Evolutionary conservation across 2,888 invertebrate species (phyloP).

Genomic region (Ecliptopera silaceata): DNA sequence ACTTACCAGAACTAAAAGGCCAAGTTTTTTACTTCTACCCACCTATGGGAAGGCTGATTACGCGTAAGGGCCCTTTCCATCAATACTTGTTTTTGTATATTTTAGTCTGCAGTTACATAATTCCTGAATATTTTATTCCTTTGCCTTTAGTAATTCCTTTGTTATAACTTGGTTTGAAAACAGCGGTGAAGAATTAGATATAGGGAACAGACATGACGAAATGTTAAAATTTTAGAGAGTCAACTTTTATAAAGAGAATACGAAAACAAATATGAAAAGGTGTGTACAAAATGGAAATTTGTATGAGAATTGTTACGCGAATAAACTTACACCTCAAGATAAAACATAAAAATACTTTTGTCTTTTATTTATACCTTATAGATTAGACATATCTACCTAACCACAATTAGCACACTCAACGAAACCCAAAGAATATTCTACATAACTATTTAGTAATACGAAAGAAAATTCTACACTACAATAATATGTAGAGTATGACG

Average conservation of each 20-base stretch:
- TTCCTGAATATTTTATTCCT: conserved; percentile 73
- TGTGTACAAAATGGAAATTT: conserved; percentile 83
- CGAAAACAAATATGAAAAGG: conserved; percentile 78
- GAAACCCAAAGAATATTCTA: too few relatives aligned
- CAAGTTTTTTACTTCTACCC: conserved; percentile 48
- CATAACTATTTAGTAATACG: too few relatives aligned
- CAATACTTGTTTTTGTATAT: conserved; percentile 69
- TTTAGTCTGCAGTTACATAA: conserved; percentile 68
- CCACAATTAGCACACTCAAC: too few relatives aligned
- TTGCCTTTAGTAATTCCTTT: conserved; percentile 73
- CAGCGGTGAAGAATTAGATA: conserved; percentile 79
- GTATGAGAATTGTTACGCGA: conserved; percentile 84
- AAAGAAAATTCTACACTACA: too few relatives aligned
- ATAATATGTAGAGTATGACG: too few relatives aligned
- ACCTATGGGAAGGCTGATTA: conserved; percentile 65
- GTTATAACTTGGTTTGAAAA: conserved; percentile 72
- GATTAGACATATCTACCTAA: too few relatives aligned
- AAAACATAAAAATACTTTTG: conserved; percentile 69
- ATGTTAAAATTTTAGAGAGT: conserved; percentile 82
- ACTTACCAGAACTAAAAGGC: conserved; percentile 40
- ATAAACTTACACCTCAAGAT: conserved; percentile 83
- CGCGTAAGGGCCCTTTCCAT: conserved; percentile 73
- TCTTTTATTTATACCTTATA: conserved; percentile 63
- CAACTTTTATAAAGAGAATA: conserved; percentile 82
- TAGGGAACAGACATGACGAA: conserved; percentile 82